Evolutionary conservation across 2,888 invertebrate genomes (phyloP), one percentile per base, ranked within the genome.

Genomic region (Eupithecia subumbrata): DNA sequence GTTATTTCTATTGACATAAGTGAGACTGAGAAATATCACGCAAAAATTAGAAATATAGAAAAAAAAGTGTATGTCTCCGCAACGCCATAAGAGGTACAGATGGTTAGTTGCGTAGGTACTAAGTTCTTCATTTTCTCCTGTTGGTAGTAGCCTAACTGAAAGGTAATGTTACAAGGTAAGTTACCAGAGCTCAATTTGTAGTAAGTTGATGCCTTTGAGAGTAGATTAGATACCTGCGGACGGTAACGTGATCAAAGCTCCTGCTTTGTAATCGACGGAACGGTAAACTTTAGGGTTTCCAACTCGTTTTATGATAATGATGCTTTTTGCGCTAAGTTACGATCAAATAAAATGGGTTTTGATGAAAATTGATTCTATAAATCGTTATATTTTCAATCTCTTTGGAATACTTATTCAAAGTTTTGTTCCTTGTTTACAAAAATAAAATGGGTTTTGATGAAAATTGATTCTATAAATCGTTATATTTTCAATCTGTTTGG

Each of bases 211-310:
- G 81, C 85, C 84, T 77, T 77, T 85, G 84, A 82, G 83, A 84
- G 84, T 79, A 77, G 78, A 77, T 80, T 81, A 84, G 83, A 83
- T 81, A 82, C 82, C 68, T 82, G 84, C 81, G 86, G 85, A 82
- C 87, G 85, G 60, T 60, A 87, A 87, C 84, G 81, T 84, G 91
- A 91, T 91, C 90, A 91, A 91, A 90, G 90, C 80, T 82, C 78
- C 77, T 76, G 81, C 79, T 71, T 85, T 85, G 86, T 89, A 88
- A 90, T 90, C 85, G 87, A 86, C 86, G 76, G 72, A 85, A 82
- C 82, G 84, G 79, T 81, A 74, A 86, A 84, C 78, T 34, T 63
- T 18, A 34, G 34, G 64, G 64, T 64, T 34, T 64, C 64, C 64
- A 64, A 64, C 64, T 64, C 34, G 34, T 64, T 64, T 64, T 34